Evolutionary conservation across 2,797 vertebrate species (phyloP).

Genomic region (Eleutherodactylus coqui): DNA sequence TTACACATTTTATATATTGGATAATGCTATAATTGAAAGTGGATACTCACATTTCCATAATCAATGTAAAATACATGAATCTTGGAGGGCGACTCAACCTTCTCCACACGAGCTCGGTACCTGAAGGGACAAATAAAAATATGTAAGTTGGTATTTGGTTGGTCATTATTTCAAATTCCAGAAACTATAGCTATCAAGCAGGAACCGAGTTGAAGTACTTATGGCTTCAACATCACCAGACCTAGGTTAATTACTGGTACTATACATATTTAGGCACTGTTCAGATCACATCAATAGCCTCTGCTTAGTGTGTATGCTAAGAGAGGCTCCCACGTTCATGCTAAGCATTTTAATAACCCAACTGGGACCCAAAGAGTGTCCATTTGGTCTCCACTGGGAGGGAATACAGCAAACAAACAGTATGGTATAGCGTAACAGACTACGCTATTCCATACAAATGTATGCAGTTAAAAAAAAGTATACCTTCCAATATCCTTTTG

Average conservation of each 20-base stretch:
- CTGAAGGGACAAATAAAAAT: slow-evolving; percentile 72
- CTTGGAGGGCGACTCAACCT: slow-evolving; percentile 86
- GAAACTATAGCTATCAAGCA: neutral
- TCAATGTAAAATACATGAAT: slow-evolving; percentile 97
- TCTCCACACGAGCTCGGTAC: slow-evolving; percentile 96
- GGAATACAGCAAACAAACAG: no score
- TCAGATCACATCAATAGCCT: no score
- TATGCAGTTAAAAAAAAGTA: no score
- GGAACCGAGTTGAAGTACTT: neutral
- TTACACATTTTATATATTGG: neutral
- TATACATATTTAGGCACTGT: no score
- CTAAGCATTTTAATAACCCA: no score
- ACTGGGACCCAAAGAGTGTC: no score
- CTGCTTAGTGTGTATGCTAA: no score
- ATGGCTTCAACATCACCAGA: neutral
- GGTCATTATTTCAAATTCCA: neutral
- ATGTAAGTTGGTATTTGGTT: neutral
- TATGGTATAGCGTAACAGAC: no score
- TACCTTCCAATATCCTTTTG: no score
- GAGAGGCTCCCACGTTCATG: no score
- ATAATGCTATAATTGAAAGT: neutral
- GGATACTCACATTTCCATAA: slow-evolving; percentile 93
- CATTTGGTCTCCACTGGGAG: no score
- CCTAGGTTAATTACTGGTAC: neutral
- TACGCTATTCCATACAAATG: no score